Evolutionary conservation across 2,888 invertebrate genomes (phyloP).

Genomic region (Leucoptera coffeella): DNA sequence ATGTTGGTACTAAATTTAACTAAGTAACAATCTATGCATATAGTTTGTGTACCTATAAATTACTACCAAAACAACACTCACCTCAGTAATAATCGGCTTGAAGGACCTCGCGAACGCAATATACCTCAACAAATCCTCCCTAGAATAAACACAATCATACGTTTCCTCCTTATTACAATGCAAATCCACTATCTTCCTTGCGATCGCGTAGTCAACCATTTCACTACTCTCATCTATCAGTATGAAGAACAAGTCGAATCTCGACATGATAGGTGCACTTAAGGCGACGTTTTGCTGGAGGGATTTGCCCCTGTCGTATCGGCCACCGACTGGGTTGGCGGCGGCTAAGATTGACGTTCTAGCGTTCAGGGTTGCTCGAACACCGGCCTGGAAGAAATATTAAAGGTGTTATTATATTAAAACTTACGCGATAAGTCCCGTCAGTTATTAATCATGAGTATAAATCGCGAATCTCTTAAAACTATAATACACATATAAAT

Average conservation of each 20-base stretch:
- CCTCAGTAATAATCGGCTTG: constrained; percentile 79
- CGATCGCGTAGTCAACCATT: constrained; percentile 94
- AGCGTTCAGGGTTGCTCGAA: constrained; percentile 95
- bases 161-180: constrained; percentile 80
- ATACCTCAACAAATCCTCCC: constrained; percentile 88
- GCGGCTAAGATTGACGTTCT: constrained; percentile 96
- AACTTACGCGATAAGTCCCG: too few relatives aligned
- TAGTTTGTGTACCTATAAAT: too few relatives aligned
- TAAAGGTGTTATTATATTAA: too few relatives aligned
- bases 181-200: constrained; percentile 89
- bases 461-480: too few relatives aligned
- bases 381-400: constrained; percentile 75
- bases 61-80: constrained; percentile 22
- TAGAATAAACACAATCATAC: constrained; percentile 74
- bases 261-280: constrained; percentile 96
- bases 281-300: constrained; percentile 91
- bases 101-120: constrained; percentile 96
- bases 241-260: constrained; percentile 98
- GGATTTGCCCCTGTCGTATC: constrained; percentile 91
- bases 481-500: too few relatives aligned
- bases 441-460: too few relatives aligned
- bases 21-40: too few relatives aligned
- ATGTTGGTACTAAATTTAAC: too few relatives aligned
- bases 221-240: constrained; percentile 87
- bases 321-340: constrained; percentile 95